Evolutionary conservation across 2,888 invertebrate genomes (phyloP).

Genomic region (Drosophila nr. fundita): DNA sequence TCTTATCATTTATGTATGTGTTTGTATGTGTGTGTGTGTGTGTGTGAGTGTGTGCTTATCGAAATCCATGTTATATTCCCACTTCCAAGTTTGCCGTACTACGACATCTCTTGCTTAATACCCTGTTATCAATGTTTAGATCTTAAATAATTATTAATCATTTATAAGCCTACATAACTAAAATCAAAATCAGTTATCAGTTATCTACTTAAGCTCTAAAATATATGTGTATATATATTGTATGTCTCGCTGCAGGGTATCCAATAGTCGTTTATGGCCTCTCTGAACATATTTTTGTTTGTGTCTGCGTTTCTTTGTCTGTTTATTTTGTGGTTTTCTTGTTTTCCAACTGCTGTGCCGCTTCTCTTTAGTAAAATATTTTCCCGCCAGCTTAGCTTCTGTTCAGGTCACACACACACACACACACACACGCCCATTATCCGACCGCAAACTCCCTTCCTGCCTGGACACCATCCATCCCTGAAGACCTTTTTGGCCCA

Average conservation of each 20-base stretch:
- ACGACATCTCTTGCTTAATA: not conserved
- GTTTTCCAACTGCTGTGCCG: slow-evolving; percentile 65
- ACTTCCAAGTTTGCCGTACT: not conserved
- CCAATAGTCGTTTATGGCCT: slow-evolving; percentile 5
- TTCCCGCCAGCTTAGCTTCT: slow-evolving; percentile 65
- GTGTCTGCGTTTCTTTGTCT: slow-evolving; percentile 38
- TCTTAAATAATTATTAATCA: not conserved
- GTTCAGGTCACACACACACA: slow-evolving; percentile 19
- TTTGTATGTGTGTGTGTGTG: slow-evolving; percentile 22
- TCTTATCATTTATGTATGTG: slow-evolving; percentile 23
- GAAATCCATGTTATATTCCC: slow-evolving; percentile 3
- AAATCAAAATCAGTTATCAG: not conserved
- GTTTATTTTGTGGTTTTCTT: slow-evolving; percentile 63
- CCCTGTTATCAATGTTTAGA: slow-evolving; percentile 12
- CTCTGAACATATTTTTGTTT: not conserved
- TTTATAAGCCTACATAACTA: not conserved
- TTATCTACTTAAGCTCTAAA: not conserved
- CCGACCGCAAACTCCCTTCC: not conserved
- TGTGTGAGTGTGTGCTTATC: slow-evolving; percentile 29
- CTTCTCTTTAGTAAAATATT: slow-evolving; percentile 55
- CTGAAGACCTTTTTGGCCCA: slow-evolving; percentile 25
- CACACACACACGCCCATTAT: no score
- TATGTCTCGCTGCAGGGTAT: slow-evolving; percentile 26
- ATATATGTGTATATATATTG: not conserved
- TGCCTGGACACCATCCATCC: slow-evolving; percentile 4